phyloP scores from a whole-genome alignment of 2,113 vertebrate genomes.

The Lonchura striata region DNA sequence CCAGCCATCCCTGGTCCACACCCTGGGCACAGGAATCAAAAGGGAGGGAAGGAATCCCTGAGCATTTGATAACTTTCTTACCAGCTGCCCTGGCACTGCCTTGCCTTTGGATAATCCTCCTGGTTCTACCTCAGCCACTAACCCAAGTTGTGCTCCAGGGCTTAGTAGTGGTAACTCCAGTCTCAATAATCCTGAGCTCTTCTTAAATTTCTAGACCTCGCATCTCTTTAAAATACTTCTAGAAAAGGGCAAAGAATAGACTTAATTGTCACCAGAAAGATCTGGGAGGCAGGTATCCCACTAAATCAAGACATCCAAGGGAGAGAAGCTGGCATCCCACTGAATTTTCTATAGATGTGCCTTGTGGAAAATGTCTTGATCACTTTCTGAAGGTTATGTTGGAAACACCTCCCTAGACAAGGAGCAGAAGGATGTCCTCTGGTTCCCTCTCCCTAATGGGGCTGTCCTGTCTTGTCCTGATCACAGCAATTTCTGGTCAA shows the following conservation, averaged over 20 bases:
- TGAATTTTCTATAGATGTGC: not conserved
- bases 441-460: not conserved
- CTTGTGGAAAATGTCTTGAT: not conserved
- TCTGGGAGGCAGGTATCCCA: not conserved
- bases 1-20: not conserved
- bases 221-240: not conserved
- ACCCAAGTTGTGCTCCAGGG: not conserved
- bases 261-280: not conserved
- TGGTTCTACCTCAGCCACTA: not conserved
- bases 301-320: not conserved
- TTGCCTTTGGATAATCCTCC: not conserved
- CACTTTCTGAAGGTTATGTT: not conserved
- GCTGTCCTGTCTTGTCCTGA: not conserved
- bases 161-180: not conserved
- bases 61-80: not conserved
- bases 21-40: not conserved
- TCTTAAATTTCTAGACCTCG: not conserved
- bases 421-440: not conserved
- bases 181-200: not conserved
- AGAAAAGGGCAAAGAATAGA: not conserved
- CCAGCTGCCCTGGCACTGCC: not conserved
- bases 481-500: not conserved
- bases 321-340: not conserved
- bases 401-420: not conserved
- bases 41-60: not conserved